Evolutionary conservation across 2,797 vertebrate species (phyloP).

Genomic region (Mico argentatus): DNA sequence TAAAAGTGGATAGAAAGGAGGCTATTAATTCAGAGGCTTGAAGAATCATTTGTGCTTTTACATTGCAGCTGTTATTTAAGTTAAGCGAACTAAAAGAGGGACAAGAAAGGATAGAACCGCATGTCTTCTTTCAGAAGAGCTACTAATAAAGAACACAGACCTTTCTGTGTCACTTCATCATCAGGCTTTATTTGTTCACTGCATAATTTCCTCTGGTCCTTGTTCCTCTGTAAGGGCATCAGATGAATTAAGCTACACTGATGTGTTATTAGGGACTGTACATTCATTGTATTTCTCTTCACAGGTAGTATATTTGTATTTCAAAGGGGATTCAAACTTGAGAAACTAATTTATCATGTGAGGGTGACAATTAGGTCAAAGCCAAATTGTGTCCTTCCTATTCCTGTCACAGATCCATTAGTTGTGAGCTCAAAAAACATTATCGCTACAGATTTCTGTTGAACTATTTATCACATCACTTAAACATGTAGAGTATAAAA

Average conservation of each 20-base stretch:
- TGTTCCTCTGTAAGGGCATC: background rate
- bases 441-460: background rate
- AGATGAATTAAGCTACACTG: background rate
- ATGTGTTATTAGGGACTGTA: background rate
- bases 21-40: conserved; percentile 67
- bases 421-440: background rate
- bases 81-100: conserved; percentile 10
- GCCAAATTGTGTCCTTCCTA: background rate
- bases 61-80: conserved; percentile 63
- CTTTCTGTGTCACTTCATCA: conserved; percentile 36
- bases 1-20: conserved; percentile 63
- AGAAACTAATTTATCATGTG: background rate
- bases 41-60: conserved; percentile 64
- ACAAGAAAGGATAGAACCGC: conserved; percentile 21
- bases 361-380: background rate
- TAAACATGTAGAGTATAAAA: background rate
- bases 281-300: background rate
- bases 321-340: background rate
- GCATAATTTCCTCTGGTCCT: background rate
- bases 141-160: conserved; percentile 37
- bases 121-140: conserved; percentile 30
- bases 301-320: conserved; percentile 25
- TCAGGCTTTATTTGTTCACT: conserved; percentile 34
- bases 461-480: background rate
- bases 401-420: background rate